A percentile compares a stretch with the other conserved stretches of the same genome.
Conservation (phyloP, 2,888 invertebrate species). For the Selenia dentaria region DNA sequence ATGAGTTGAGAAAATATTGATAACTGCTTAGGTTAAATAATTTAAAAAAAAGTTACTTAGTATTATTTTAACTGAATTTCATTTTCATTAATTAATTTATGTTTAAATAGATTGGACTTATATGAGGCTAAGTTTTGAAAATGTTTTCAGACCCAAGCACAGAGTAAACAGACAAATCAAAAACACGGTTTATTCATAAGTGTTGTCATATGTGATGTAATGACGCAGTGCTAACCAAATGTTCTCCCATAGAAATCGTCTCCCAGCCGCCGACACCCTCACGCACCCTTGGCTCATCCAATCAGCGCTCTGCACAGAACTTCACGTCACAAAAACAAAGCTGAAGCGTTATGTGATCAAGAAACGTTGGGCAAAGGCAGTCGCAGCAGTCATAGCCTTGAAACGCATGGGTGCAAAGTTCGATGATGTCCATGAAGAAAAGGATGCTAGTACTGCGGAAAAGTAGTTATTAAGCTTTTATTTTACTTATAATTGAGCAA, state of each 20-base stretch:
- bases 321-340: constrained; percentile 90
- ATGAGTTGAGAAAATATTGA: too few species aligned
- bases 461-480: background rate
- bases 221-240: constrained; percentile 1
- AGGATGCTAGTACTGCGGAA: constrained; percentile 8
- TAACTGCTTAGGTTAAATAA: too few species aligned
- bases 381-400: constrained; percentile 94
- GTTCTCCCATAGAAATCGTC: constrained; percentile 85
- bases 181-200: too few species aligned
- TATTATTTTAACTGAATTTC: too few species aligned
- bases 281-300: constrained; percentile 92
- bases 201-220: too few species aligned
- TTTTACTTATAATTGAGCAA: background rate
- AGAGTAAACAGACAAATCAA: too few species aligned
- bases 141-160: too few species aligned
- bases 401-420: constrained; percentile 94
- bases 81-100: too few species aligned
- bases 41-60: too few species aligned
- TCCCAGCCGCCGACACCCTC: constrained; percentile 88
- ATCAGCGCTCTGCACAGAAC: constrained; percentile 86
- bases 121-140: too few species aligned
- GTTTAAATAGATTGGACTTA: too few species aligned
- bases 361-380: constrained; percentile 95
- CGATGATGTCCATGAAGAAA: constrained; percentile 67
- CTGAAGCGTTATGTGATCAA: constrained; percentile 95